phyloP scores from a whole-genome alignment of 1,140 invertebrate species.

The Camponotus vicinus region DNA sequence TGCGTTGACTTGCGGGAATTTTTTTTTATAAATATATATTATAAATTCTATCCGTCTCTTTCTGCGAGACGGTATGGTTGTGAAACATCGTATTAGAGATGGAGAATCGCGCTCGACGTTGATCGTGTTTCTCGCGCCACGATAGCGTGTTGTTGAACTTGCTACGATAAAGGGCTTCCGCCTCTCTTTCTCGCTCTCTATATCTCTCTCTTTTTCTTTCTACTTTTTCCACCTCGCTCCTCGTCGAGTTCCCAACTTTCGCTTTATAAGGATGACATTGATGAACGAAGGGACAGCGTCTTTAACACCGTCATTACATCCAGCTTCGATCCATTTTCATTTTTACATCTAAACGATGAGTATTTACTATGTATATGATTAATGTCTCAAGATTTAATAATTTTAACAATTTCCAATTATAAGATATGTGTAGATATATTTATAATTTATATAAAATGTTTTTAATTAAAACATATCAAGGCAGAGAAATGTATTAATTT shows the following conservation, averaged over 20 bases:
- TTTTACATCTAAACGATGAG: not conserved
- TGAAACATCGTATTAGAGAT: slow-evolving; percentile 19
- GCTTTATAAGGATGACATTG: slow-evolving; percentile 3
- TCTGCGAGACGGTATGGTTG: not conserved
- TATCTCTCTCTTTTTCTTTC: slow-evolving; percentile 3
- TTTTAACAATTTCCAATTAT: not conserved
- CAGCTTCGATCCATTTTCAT: not conserved
- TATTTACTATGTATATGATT: not conserved
- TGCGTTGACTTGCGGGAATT: not conserved
- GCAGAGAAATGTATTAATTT: too few species aligned
- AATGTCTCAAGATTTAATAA: not conserved
- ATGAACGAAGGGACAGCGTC: not conserved
- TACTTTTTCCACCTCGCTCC: not conserved
- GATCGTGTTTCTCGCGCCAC: slow-evolving; percentile 42
- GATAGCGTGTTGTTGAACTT: slow-evolving; percentile 73
- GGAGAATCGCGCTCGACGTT: slow-evolving; percentile 3
- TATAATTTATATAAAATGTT: not conserved
- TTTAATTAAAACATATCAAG: too few species aligned
- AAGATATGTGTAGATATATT: not conserved
- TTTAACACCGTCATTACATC: not conserved
- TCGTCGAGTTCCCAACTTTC: slow-evolving; percentile 28
- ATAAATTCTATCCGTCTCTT: not conserved
- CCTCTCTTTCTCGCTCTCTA: slow-evolving; percentile 30
- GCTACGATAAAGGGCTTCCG: slow-evolving; percentile 59
- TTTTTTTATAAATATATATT: not conserved